phyloP scores from a whole-genome alignment of 2,797 vertebrate genomes.

The Hozukius guyotensis region DNA sequence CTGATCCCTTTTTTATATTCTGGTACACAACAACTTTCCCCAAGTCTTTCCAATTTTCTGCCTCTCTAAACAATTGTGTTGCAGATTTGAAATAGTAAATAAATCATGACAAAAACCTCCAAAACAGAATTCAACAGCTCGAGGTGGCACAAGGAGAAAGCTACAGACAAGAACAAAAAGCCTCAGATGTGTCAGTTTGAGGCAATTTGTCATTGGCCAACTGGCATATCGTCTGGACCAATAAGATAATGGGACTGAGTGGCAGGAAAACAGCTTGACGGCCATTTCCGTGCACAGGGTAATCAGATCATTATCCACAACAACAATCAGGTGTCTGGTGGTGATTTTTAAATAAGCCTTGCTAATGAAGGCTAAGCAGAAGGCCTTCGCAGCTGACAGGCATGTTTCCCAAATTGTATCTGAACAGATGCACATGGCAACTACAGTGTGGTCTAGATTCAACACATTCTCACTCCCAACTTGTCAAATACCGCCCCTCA shows the following conservation, averaged over 20 bases:
- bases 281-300: not conserved
- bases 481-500: too few relatives aligned
- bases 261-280: not conserved
- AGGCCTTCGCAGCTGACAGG: not conserved
- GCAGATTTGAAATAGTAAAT: not conserved
- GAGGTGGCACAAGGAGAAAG: not conserved
- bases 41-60: not conserved
- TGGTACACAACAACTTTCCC: not conserved
- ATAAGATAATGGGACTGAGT: conserved; percentile 30
- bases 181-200: conserved; percentile 1
- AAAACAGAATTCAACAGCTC: not conserved
- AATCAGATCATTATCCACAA: conserved; percentile 31
- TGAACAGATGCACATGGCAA: not conserved
- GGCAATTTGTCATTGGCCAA: conserved; percentile 20
- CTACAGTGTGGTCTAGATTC: too few relatives aligned
- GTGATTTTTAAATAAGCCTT: conserved; percentile 15
- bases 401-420: not conserved
- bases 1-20: not conserved
- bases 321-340: conserved; percentile 19
- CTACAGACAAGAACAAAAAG: not conserved
- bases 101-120: not conserved
- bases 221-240: conserved; percentile 24
- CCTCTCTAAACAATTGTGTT: not conserved
- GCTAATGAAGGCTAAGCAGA: not conserved
- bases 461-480: too few relatives aligned